Evolutionary conservation across 1,140 invertebrate species (phyloP).

Genomic region (Lepidotrigona ventralis): DNA sequence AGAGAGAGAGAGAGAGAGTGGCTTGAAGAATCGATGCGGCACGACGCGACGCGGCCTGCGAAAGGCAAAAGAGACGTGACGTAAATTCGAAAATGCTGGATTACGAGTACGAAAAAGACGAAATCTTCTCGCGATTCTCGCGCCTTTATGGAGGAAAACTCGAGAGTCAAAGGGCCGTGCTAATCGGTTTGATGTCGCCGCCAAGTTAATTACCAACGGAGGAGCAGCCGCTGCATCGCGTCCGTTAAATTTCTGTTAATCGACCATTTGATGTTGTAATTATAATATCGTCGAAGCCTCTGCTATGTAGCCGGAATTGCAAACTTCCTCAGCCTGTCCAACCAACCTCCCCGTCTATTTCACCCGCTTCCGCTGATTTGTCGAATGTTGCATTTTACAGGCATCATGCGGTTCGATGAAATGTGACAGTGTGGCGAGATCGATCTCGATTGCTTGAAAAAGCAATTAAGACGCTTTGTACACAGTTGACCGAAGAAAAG

Average conservation of each 20-base stretch:
- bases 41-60: too few species aligned
- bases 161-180: constrained; percentile 19
- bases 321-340: constrained; percentile 6
- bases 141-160: constrained; percentile 36
- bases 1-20: too few species aligned
- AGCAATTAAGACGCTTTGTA: too few species aligned
- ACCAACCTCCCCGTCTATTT: background rate
- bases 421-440: background rate
- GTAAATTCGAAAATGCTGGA: constrained; percentile 36
- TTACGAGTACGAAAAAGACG: constrained; percentile 41
- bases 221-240: constrained; percentile 18
- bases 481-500: too few species aligned
- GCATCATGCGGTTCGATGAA: background rate
- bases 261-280: constrained; percentile 60
- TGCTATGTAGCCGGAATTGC: background rate
- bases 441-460: too few species aligned
- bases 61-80: background rate
- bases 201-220: constrained; percentile 53
- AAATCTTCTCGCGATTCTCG: constrained; percentile 13
- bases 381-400: background rate
- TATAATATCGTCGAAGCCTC: constrained; percentile 47
- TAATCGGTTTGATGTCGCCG: constrained; percentile 49
- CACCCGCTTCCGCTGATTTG: background rate
- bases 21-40: background rate
- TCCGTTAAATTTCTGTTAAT: constrained; percentile 57